Evolutionary conservation across 2,797 vertebrate genomes (phyloP).

Genomic region (Falco biarmicus): DNA sequence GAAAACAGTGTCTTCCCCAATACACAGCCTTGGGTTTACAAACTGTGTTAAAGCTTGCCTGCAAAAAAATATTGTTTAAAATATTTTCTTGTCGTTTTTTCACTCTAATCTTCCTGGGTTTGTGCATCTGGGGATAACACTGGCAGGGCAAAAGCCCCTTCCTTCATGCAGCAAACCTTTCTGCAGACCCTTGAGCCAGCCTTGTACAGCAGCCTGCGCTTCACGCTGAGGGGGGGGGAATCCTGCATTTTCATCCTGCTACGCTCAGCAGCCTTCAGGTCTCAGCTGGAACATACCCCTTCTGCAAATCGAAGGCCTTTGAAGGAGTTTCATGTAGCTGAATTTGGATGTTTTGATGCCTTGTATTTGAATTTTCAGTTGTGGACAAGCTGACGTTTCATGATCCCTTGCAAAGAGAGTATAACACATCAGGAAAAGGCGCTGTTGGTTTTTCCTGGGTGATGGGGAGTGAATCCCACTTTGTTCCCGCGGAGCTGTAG

Average conservation of each 20-base stretch:
- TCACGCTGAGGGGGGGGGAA: fast-evolving
- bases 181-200: neutral
- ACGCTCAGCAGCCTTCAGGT: neutral
- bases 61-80: neutral
- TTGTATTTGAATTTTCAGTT: neutral
- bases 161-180: neutral
- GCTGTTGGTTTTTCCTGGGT: fast-evolving
- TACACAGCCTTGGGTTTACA: neutral
- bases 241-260: neutral
- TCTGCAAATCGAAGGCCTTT: neutral
- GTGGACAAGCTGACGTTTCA: neutral
- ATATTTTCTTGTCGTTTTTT: neutral
- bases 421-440: fast-evolving
- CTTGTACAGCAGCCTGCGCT: neutral
- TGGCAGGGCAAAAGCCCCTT: neutral
- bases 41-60: neutral
- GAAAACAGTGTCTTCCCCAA: neutral
- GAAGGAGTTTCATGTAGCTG: fast-evolving
- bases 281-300: neutral
- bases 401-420: neutral
- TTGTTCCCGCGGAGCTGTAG: neutral
- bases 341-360: neutral
- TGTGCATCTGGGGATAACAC: neutral
- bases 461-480: neutral
- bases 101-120: neutral